Base-by-base conservation (phyloP, 2,797 vertebrate genomes). In the Chelmon rostratus region DNA sequence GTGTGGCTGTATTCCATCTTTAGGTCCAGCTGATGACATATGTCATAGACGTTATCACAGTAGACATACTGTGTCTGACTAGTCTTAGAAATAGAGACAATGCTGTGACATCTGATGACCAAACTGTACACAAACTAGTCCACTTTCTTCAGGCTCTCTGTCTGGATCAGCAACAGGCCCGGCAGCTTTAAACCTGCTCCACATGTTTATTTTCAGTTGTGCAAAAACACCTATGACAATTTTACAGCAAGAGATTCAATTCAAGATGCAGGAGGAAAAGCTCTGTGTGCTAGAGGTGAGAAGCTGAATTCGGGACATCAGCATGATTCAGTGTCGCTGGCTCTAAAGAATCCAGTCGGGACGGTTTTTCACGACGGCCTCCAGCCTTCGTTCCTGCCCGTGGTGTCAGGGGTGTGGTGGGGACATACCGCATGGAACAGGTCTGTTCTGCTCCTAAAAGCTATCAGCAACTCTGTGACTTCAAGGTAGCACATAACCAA, bases 341-440 rank as follows among this genome's bases (percentile, higher is more conserved):
- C 23, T 25, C 28, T 2, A 38, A 85, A 75, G 76, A 89, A 92
- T 92, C 85, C 59, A 50, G 90, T 80, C 56, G 3, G 87, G 76
- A 86, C 79, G 50, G 86, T 82, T 91, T 89, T 68, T 61, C 35
- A 52, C 1, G 2, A 12, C 19, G 1, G 40, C 54, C 25, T 64
- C 21, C 1, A 25, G 37, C 62, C 31, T 19, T 42, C 3, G 23
- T 79, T 70, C 64, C 68, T 56, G 47, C 33, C 38, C 1, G 7
- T 25, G 12, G 31, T 40, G 61, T 75, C 21, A 58, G 21, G 62
- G 84, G 84, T 1, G 83, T 70, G 83, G 75, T 40, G 50, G 6
- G 15, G 52, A 81, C 58, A 85, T 65, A 66, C 61, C 73, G 40
- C 33, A 58, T 47, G 4, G 86, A 85, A 86, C 84, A 78, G 74